These are phyloP conservation scores for Tragelaphus imberbis DNA, from an alignment of 2,113 vertebrate genomes.

Conservation along the genomic window DNA sequence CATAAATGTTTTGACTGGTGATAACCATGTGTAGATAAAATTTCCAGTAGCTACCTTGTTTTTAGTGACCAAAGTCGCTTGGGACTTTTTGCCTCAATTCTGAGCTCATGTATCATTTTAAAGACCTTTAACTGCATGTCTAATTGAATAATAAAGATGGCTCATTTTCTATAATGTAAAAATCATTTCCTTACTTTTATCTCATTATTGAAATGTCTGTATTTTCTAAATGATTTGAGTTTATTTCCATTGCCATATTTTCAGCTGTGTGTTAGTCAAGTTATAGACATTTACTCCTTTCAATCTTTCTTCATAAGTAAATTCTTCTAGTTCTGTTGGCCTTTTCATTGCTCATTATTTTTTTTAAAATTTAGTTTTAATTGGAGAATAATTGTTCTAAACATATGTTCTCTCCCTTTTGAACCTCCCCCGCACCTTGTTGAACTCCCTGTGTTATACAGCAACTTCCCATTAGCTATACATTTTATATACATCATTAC, in stretches of 20 bases:
- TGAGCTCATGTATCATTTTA: neutral
- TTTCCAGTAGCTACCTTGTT: neutral
- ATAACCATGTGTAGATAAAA: neutral
- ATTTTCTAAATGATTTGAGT: neutral
- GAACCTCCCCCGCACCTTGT: rapidly evolving
- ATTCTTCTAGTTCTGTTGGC: neutral
- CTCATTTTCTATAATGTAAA: neutral
- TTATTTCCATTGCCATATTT: neutral
- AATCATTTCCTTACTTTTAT: neutral
- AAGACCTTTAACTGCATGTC: neutral
- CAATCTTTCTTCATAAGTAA: neutral
- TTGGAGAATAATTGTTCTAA: neutral
- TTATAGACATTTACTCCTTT: neutral
- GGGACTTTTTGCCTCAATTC: neutral
- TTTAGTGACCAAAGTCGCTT: neutral
- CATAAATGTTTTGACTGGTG: neutral
- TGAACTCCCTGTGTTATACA: neutral
- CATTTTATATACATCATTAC: neutral
- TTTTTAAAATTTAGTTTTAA: neutral
- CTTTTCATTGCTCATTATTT: neutral
- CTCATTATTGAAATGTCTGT: neutral
- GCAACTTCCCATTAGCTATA: neutral
- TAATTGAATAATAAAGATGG: neutral
- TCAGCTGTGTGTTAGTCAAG: neutral
- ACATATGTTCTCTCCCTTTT: neutral